Conservation (phyloP, 1,140 invertebrate genomes). For the Zaprionus camerounensis region DNA sequence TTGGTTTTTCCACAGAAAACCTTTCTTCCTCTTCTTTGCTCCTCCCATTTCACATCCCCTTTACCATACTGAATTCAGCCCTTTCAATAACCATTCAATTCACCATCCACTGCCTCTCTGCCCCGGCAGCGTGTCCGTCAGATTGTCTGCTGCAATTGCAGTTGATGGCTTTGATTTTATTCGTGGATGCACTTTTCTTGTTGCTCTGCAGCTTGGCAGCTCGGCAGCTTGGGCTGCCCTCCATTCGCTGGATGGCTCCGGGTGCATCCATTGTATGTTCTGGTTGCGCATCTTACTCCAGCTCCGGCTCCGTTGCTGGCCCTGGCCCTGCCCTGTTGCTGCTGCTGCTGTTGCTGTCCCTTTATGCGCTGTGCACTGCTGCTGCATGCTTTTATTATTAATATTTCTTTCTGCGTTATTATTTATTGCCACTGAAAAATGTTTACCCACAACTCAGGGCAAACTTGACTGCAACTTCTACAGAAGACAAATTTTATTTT, state of each 20-base stretch:
- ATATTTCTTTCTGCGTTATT: constrained; percentile 70
- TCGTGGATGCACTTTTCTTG: constrained; percentile 81
- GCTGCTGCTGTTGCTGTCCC: constrained; percentile 30
- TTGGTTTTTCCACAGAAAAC: constrained; percentile 50
- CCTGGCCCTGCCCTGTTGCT: neutral
- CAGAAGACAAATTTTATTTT: constrained; percentile 78
- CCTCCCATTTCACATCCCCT: neutral
- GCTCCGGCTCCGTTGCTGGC: neutral
- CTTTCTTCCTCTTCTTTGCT: constrained; percentile 3
- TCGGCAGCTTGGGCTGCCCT: neutral
- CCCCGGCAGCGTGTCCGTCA: constrained; percentile 2
- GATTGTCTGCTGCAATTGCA: constrained; percentile 68
- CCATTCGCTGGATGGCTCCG: constrained; percentile 14
- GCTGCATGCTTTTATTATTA: constrained; percentile 79
- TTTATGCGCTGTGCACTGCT: constrained; percentile 40
- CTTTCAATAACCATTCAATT: constrained; percentile 82
- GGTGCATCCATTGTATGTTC: constrained; percentile 38
- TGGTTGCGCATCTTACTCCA: neutral
- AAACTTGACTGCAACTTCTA: constrained; percentile 78
- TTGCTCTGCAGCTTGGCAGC: constrained; percentile 41
- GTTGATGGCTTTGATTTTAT: constrained; percentile 83
- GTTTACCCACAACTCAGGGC: constrained; percentile 74
- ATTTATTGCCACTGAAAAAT: constrained; percentile 82
- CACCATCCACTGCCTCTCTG: constrained; percentile 26
- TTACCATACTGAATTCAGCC: constrained; percentile 20